Percentiles rank a stretch among this genome's conserved stretches.
Evolutionary conservation across 2,113 vertebrate species (phyloP).

Genomic region (Fregetta grallaria): DNA sequence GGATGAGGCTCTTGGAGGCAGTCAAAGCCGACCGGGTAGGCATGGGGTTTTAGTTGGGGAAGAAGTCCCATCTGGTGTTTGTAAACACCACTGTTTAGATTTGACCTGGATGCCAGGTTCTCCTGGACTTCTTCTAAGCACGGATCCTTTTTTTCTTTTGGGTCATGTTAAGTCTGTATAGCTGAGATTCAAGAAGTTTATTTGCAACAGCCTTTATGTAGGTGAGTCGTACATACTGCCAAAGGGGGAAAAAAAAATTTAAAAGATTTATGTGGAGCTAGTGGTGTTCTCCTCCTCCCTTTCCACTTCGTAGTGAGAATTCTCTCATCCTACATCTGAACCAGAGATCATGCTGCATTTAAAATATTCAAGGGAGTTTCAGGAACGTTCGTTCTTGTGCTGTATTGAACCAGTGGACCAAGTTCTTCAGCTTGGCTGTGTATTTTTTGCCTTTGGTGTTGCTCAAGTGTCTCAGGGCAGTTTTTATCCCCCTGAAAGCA

Average conservation of each 20-base stretch:
- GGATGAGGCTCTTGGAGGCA: not conserved
- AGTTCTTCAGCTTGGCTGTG: not conserved
- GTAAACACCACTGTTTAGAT: not conserved
- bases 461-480: not conserved
- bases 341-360: not conserved
- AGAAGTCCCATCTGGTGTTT: not conserved
- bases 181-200: not conserved
- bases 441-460: not conserved
- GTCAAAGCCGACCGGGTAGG: rapidly evolving
- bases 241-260: rapidly evolving
- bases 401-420: not conserved
- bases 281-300: rapidly evolving
- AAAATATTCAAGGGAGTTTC: not conserved
- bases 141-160: not conserved
- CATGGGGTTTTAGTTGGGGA: not conserved
- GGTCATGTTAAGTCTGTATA: not conserved
- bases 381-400: not conserved
- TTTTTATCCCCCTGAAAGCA: not conserved
- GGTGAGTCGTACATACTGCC: rapidly evolving
- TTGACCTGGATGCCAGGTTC: not conserved
- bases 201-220: not conserved
- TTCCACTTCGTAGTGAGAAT: not conserved
- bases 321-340: too few relatives aligned
- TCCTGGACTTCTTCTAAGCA: not conserved
- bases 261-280: not conserved